A percentile compares a stretch with the other conserved stretches of the same genome.
Evolutionary conservation across 2,113 vertebrate genomes (phyloP).

Genomic region (Terrapene triunguis): DNA sequence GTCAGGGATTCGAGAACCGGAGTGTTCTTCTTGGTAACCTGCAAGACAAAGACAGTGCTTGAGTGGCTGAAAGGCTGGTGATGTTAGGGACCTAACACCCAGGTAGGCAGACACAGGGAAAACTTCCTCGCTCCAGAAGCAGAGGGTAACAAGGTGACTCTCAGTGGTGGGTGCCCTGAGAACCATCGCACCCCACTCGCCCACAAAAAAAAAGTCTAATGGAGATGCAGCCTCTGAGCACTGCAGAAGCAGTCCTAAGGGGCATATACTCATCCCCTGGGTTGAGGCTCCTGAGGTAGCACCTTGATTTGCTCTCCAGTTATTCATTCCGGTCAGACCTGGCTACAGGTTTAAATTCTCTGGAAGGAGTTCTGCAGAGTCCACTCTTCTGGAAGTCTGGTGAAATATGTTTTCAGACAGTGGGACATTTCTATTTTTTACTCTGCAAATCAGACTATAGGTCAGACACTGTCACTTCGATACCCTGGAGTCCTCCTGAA

Average conservation of each 20-base stretch:
- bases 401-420: neutral
- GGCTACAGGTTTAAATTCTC: neutral
- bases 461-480: neutral
- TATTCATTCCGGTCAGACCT: neutral
- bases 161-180: no score
- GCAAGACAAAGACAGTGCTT: no score
- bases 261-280: neutral
- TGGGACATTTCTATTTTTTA: neutral
- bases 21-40: no score
- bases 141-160: no score
- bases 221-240: neutral
- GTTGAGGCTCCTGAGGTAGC: neutral
- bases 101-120: no score
- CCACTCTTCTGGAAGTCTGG: neutral
- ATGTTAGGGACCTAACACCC: no score
- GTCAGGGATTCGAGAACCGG: no score
- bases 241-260: no score
- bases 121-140: no score
- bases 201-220: neutral
- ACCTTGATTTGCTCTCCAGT: constrained; percentile 15
- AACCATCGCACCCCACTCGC: no score
- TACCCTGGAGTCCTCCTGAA: neutral
- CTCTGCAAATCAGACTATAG: neutral
- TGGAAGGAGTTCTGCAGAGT: neutral
- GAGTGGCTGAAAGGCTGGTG: no score